Evolutionary conservation across 2,888 invertebrate species (phyloP), one percentile per base, ranked within the genome.

Genomic region (Lepas anatifera): DNA sequence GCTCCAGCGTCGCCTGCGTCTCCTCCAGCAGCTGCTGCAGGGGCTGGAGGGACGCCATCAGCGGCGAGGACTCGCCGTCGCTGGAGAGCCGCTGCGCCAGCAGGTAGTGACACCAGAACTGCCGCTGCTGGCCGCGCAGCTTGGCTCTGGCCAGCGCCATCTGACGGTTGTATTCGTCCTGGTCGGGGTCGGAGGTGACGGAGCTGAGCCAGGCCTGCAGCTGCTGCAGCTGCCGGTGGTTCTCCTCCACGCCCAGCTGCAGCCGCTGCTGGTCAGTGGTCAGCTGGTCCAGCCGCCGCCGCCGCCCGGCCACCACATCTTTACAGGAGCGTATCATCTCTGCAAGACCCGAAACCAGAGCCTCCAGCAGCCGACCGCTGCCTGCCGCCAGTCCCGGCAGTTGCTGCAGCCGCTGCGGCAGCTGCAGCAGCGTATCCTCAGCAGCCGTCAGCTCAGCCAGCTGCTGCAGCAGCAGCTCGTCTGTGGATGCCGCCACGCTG

Each of bases 21-120:
- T 58, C 58, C 35, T 35, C 18, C 35, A 58, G 58, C 22, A 35
- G 58, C 32, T 32, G 8, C 58, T 58, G 35, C 32, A 58, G 58
- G 8, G 58, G 58, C 35, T 8, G 58, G 32, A 58, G 58, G 7
- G 29, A 32, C 22, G 13, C 35, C 18, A 18, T 18, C 35, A 35
- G 35, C 32, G 16, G 22, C 22, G 41, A 16, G 41, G 32, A 32
- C 1, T 35, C 58, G 35, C 22, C 58, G 11, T 29, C n/a, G 18
- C 58, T 22, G 22, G 58, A 25, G 22, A 58, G 58, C 32, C 35
- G 32, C 58, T 58, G 58, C 58, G 58, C 58, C 35, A 32, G 35
- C 58, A 58, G 29, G 22, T 18, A 58, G 18, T 35, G 58, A 7
- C 58, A 58, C 58, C 58, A 58, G 58, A 58, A 58, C 58, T 58